phyloP scores from a whole-genome alignment of 2,888 invertebrate genomes.

The Scaptodrosophila latifasciaeformis region DNA sequence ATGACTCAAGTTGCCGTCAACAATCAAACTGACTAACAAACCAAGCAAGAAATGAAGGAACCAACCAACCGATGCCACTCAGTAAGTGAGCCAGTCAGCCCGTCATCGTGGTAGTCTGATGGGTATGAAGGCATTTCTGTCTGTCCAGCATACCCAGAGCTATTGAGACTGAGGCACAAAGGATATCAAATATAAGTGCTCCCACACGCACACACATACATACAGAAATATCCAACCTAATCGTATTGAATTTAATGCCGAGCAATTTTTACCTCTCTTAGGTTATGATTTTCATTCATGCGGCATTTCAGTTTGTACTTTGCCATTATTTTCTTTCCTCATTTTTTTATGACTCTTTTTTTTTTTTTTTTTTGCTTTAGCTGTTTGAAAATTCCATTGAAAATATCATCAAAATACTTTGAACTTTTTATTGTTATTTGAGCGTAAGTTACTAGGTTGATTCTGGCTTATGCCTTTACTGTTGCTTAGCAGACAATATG shows the following conservation, averaged over 20 bases:
- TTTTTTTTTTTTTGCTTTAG: background rate
- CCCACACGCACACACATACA: conserved; percentile 30
- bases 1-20: conserved; percentile 53
- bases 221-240: conserved; percentile 35
- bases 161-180: conserved; percentile 39
- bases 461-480: too few relatives aligned
- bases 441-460: too few relatives aligned
- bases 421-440: conserved; percentile 54
- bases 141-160: conserved; percentile 5
- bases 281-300: conserved; percentile 6
- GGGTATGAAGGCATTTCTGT: too few relatives aligned
- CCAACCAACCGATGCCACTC: too few relatives aligned
- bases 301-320: conserved; percentile 18
- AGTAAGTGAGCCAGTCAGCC: conserved; percentile 15
- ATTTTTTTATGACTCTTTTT: conserved; percentile 1
- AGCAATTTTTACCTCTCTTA: conserved; percentile 43
- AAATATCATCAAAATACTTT: conserved; percentile 56
- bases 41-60: too few relatives aligned
- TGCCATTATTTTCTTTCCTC: conserved; percentile 59
- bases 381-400: conserved; percentile 36
- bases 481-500: conserved; percentile 38
- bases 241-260: conserved; percentile 66
- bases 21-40: background rate
- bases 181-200: conserved; percentile 68
- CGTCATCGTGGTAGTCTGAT: too few relatives aligned